These are phyloP conservation scores for Mimachlamys varia DNA, from an alignment of 2,888 invertebrate species.

Conservation along the genomic window DNA sequence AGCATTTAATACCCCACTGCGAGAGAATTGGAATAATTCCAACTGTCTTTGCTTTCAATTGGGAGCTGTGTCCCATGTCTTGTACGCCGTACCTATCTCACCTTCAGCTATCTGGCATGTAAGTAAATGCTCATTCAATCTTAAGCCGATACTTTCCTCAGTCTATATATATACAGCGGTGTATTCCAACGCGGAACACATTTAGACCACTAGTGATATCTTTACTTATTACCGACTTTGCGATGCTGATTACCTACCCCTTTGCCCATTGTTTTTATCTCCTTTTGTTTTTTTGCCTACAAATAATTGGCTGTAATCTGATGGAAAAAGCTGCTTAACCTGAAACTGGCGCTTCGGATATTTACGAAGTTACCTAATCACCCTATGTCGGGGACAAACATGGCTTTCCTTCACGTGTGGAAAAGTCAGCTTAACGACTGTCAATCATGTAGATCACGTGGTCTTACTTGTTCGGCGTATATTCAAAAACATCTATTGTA, in stretches of 20 bases:
- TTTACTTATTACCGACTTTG: neutral
- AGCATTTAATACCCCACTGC: neutral
- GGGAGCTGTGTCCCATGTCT: neutral
- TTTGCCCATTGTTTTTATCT: conserved; percentile 15
- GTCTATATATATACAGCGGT: neutral
- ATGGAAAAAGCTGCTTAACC: conserved; percentile 19
- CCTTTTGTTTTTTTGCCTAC: conserved; percentile 29
- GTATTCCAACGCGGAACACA: neutral
- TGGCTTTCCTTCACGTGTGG: neutral
- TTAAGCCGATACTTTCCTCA: neutral
- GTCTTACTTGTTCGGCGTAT: neutral
- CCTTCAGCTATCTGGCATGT: neutral
- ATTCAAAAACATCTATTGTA: too few relatives aligned
- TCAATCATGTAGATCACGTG: neutral
- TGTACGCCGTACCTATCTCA: neutral
- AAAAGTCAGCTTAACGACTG: neutral
- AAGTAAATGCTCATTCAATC: neutral
- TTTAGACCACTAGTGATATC: neutral
- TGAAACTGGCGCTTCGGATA: conserved; percentile 13
- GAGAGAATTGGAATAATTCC: neutral
- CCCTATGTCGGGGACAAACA: conserved; percentile 4
- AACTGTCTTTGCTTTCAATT: conserved; percentile 2
- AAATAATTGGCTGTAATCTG: conserved; percentile 33
- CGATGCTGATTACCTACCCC: neutral
- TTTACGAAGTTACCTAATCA: conserved; percentile 31